Evolutionary conservation across 2,113 vertebrate genomes (phyloP).

Genomic region (Eidolon helvum): DNA sequence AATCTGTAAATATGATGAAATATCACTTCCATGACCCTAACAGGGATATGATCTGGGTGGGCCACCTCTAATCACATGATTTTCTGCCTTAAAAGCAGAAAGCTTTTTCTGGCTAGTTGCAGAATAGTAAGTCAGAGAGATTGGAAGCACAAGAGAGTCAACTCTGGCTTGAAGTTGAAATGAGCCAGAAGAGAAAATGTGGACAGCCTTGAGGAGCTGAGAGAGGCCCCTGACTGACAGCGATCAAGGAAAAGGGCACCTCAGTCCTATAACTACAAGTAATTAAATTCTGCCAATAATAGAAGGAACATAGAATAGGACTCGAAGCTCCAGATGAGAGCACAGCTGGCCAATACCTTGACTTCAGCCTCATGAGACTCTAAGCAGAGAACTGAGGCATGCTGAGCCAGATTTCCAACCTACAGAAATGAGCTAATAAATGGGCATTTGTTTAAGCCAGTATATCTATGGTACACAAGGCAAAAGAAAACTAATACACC

Average conservation of each 20-base stretch:
- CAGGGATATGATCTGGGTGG: not conserved
- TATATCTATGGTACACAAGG: not conserved
- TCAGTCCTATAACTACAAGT: not conserved
- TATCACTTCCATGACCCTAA: not conserved
- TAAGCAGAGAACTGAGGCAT: not conserved
- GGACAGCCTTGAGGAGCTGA: not conserved
- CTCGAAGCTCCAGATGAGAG: slow-evolving; percentile 6
- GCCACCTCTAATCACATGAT: not conserved
- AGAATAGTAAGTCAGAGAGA: not conserved
- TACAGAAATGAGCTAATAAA: not conserved
- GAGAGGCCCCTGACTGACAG: not conserved
- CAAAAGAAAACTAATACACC: not conserved
- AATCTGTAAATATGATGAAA: not conserved
- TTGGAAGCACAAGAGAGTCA: not conserved
- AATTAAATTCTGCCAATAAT: not conserved
- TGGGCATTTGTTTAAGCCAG: not conserved
- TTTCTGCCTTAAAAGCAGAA: not conserved
- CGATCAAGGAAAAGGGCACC: not conserved
- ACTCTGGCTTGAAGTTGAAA: not conserved
- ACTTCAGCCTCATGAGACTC: not conserved
- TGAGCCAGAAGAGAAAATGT: not conserved
- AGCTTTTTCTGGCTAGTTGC: not conserved
- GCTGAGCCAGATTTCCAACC: not conserved
- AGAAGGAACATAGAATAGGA: not conserved
- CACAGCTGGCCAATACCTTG: not conserved